Percentiles rank a stretch among this genome's conserved stretches.
These are phyloP conservation scores for Crematogaster levior DNA, from an alignment of 2,888 invertebrate genomes.

Conservation along the genomic window DNA sequence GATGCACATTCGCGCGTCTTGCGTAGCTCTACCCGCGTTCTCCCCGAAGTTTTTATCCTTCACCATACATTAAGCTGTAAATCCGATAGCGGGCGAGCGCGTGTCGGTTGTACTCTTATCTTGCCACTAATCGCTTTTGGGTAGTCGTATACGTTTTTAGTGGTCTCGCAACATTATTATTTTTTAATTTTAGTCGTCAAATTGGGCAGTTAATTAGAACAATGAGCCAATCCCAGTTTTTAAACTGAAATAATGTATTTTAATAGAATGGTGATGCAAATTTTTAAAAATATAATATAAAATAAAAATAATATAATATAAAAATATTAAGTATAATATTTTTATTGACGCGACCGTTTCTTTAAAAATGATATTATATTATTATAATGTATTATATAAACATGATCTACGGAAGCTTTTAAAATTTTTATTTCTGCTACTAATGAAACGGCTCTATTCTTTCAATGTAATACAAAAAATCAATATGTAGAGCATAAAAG, in stretches of 20 bases:
- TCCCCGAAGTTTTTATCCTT: conserved; percentile 48
- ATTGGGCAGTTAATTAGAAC: conserved; percentile 22
- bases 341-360: background rate
- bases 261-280: no score
- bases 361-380: background rate
- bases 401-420: no score
- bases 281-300: background rate
- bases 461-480: conserved; percentile 24
- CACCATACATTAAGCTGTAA: conserved; percentile 36
- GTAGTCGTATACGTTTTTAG: conserved; percentile 18
- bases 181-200: conserved; percentile 17
- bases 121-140: conserved; percentile 23
- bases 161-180: conserved; percentile 34
- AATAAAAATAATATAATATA: background rate
- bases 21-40: conserved; percentile 7
- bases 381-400: background rate
- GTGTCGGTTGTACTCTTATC: conserved; percentile 40
- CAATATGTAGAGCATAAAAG: conserved; percentile 25
- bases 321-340: background rate
- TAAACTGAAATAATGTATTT: background rate
- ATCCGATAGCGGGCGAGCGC: conserved; percentile 26
- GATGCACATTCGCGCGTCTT: conserved; percentile 48
- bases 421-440: background rate
- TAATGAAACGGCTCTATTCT: conserved; percentile 10
- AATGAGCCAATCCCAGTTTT: background rate